Base-by-base conservation (phyloP, 2,888 invertebrate genomes). In the Silvanus unidentatus region DNA sequence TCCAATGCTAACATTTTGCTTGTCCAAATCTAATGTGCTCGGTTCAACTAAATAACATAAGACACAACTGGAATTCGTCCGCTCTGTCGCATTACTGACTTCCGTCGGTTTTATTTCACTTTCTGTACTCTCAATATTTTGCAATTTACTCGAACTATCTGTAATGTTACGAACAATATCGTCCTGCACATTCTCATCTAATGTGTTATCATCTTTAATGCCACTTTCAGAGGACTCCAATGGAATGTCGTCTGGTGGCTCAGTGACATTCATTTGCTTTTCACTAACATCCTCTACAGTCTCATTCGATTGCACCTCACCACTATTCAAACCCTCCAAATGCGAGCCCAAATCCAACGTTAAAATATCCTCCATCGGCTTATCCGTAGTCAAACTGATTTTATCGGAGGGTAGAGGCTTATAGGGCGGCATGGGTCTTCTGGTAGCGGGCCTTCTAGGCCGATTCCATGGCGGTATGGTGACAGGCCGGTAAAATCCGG, bases 381-480 rank as follows among this genome's bases (percentile, higher is more conserved):
- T 66, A 39, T 70, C 69, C 9, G 69, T 65, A 0, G 71, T 70
- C 11, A 68, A 53, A 48, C 68, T 71, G 9, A 70, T 58, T 46
- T 50, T 49, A 37, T 64, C 62, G 2, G 73, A 71, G 44, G 76
- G 68, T 2, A 77, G 70, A n/a, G 83, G 83, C 60, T 81, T 81
- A 51, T 82, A 83, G 46, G 79, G 76, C 4, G 82, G 81, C 45
- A 81, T 79, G 27, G 75, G 75, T 1, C 82, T 83, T 45, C 81
- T 71, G 16, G 48, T 48, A 6, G 5, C 10, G 14, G 62, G 58
- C 1, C 61, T 49, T 27, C 61, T 50, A 9, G 49, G 48, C n/a
- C 60, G 45, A 53, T 80, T 81, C 84, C 83, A 84, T 0, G 83
- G 82, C 5, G 82, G 82, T 1, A 80, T 72, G 41, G 75, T 77